Percentiles rank a stretch among this genome's conserved stretches.
phyloP scores from a whole-genome alignment of 2,888 invertebrate genomes.

The Megastigmus dorsalis region DNA sequence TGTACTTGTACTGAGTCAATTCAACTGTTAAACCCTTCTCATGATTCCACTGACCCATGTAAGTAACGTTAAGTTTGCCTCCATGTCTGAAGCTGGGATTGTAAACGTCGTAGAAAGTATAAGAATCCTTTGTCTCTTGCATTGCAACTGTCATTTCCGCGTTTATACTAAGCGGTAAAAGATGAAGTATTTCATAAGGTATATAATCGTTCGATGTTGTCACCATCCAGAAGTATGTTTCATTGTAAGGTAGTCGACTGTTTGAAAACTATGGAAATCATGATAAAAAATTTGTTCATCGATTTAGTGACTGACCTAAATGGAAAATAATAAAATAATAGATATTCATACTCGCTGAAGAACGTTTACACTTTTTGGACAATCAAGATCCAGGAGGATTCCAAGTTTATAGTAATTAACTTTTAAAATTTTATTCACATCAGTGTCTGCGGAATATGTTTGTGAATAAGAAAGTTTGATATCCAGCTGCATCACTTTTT shows the following conservation, averaged over 20 bases:
- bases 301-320: not conserved
- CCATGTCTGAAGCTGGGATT: slow-evolving; percentile 67
- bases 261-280: slow-evolving; percentile 56
- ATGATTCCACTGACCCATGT: slow-evolving; percentile 62
- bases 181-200: slow-evolving; percentile 54
- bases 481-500: slow-evolving; percentile 48
- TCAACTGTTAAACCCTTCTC: slow-evolving; percentile 57
- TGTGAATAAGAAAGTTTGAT: slow-evolving; percentile 54
- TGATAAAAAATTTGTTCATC: not conserved
- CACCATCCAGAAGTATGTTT: slow-evolving; percentile 66
- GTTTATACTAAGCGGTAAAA: slow-evolving; percentile 62
- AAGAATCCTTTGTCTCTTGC: slow-evolving; percentile 42
- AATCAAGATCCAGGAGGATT: slow-evolving; percentile 63
- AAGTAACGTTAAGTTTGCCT: slow-evolving; percentile 61
- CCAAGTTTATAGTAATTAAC: slow-evolving; percentile 65
- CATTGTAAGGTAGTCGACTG: slow-evolving; percentile 62
- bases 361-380: slow-evolving; percentile 58
- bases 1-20: slow-evolving; percentile 64
- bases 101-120: slow-evolving; percentile 64
- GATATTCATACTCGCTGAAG: slow-evolving; percentile 62
- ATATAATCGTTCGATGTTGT: slow-evolving; percentile 14
- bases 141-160: slow-evolving; percentile 63
- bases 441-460: slow-evolving; percentile 45
- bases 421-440: slow-evolving; percentile 52
- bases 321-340: no score